Evolutionary conservation across 2,113 vertebrate species (phyloP), one percentile per base, ranked within the genome.

Genomic region (Bothrops jararaca): DNA sequence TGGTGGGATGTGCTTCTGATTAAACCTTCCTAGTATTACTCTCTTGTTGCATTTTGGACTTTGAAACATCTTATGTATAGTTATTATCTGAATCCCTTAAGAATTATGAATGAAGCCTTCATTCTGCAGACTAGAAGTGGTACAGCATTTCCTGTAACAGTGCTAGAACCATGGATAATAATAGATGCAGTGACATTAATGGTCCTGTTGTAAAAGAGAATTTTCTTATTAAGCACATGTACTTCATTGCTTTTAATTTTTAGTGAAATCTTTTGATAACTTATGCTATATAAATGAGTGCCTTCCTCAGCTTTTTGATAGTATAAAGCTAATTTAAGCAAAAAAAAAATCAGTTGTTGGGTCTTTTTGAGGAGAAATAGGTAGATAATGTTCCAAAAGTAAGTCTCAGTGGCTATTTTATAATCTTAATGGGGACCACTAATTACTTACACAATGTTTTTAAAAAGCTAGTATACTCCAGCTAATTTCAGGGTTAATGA

Each of bases 261-360:
- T 86, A 93, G 45, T 57, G 8, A 89, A 48, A 85, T 74, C 0
- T 87, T 7, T 13, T 64, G n/a, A 22, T 92, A 26, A 0, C 90
- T 22, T 87, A 89, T 90, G 93, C 60, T 91, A 69, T 89, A 39
- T 95, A 34, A 11, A 48, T 29, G 89, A 93, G 96, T 96, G 95
- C 95, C 95, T 97, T 96, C 95, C 94, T 94, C 86, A 95, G 91
- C 57, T 94, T 94, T 8, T 92, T 91, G 24, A 94, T 92, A 93
- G 50, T 56, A 56, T 89, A 93, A 92, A 90, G 58, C 94, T 94
- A 93, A 69, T 91, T 94, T 86, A 88, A 91, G 85, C 92, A 57
- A 92, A 29, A 89, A 85, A 86, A 64, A 86, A 92, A 92, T 94
- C 54, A 57, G 0, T 58, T 56, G 88, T 86, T 86, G 91, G 50